Percentiles rank a stretch among this genome's conserved stretches.
phyloP scores from a whole-genome alignment of 64 coral and sea anemone species.

The Stichodactyla helianthus region DNA sequence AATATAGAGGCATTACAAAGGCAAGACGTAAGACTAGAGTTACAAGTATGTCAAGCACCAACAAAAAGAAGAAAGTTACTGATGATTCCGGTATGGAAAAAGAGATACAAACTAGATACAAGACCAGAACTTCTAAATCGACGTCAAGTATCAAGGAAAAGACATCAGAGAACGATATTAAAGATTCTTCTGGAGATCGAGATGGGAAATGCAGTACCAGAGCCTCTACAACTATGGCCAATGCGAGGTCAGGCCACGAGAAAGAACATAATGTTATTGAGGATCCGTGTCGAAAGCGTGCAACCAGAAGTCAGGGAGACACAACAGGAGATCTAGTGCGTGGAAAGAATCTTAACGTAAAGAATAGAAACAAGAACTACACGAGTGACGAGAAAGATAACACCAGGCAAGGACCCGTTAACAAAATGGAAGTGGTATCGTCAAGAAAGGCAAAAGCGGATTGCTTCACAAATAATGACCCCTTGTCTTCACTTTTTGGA shows the following conservation, averaged over 20 bases:
- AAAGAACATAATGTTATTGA: not conserved
- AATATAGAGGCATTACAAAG: not conserved
- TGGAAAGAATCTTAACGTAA: not conserved
- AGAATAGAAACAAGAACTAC: not conserved
- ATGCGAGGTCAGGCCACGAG: not conserved
- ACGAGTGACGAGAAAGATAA: not conserved
- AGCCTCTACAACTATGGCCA: not conserved
- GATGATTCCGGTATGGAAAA: not conserved
- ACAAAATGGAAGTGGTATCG: not conserved
- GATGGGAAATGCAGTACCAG: not conserved
- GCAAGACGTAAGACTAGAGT: not conserved
- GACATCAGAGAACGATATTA: not conserved
- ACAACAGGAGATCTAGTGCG: not conserved
- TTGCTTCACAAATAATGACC: not conserved
- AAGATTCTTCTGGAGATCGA: not conserved
- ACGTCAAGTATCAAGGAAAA: not conserved
- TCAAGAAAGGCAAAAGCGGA: not conserved
- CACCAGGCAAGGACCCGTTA: not conserved
- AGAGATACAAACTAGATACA: not conserved
- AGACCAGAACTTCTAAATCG: not conserved
- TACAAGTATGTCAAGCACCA: not conserved
- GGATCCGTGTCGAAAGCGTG: not conserved
- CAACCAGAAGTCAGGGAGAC: not conserved
- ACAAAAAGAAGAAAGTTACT: not conserved
- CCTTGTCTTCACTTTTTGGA: not conserved